Evolutionary conservation across 2,113 vertebrate genomes (phyloP), one percentile per base, ranked within the genome.

Genomic region (Pithys albifrons): DNA sequence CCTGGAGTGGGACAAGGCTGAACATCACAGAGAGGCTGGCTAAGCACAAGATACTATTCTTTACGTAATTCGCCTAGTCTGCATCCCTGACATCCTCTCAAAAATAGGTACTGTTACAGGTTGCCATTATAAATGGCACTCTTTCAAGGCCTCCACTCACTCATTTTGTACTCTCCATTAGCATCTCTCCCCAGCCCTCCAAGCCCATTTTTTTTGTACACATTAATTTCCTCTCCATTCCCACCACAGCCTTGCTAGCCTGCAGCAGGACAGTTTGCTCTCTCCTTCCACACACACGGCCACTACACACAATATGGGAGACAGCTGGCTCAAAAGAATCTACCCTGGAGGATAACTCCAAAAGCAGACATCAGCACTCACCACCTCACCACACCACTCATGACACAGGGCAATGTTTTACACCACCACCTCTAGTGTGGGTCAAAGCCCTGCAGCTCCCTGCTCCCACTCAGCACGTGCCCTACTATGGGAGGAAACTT

Each of bases 401-500:
- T 19, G 13, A 11, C 1, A 3, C 3, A 18, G 3, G 4, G 55
- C 0, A 3, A 10, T 4, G 15, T 52, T 72, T 59, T 33, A 55
- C 18, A 45, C 6, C n/a, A 72, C 15, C 6, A 41, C 19, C 8
- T 54, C 51, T 17, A 12, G 5, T 1, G 3, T 14, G 43, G 4
- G 6, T 6, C 6, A 14, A 0, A 5, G 25, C 14, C 33, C 28
- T 43, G 16, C 0, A 0, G 9, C 46, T 81, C 41, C 29, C n/a
- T 4, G 3, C 14, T 51, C 51, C 10, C 14, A n/a, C 7, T 43
- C 35, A 64, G 39, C 28, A 69, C 12, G 5, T 11, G 3, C 5
- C 37, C 12, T 43, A 24, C n/a, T n/a, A 7, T 8, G 6, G 17
- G 6, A 4, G 5, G 24, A 15, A 59, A 0, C 7, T 33, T 43